These are phyloP conservation scores for Dryas iulia DNA, from an alignment of 1,140 invertebrate genomes.

Conservation along the genomic window DNA sequence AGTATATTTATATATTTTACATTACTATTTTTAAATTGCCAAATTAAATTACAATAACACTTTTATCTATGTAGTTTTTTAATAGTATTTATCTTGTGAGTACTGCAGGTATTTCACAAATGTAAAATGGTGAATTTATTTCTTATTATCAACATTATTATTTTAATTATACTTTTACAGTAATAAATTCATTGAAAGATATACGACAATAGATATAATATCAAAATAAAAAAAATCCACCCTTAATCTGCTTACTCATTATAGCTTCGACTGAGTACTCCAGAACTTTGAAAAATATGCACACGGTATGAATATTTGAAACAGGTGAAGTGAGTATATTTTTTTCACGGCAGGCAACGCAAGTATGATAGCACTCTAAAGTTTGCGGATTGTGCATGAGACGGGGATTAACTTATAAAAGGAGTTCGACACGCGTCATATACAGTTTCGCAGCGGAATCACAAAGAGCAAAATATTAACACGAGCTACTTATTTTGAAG, in stretches of 20 bases:
- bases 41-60: too few relatives aligned
- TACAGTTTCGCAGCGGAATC: conserved; percentile 49
- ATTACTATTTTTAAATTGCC: too few relatives aligned
- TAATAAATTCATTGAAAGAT: too few relatives aligned
- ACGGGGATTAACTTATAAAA: conserved; percentile 69
- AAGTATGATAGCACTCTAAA: conserved; percentile 51
- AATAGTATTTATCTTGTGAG: too few relatives aligned
- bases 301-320: not conserved
- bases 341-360: not conserved
- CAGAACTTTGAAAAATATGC: not conserved
- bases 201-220: too few relatives aligned
- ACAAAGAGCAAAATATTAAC: conserved; percentile 72
- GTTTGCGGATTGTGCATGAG: conserved; percentile 68
- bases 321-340: conserved; percentile 1
- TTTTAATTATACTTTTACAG: too few relatives aligned
- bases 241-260: not conserved
- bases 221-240: not conserved
- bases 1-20: too few relatives aligned
- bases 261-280: not conserved
- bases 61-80: too few relatives aligned
- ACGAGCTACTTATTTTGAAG: conserved; percentile 70
- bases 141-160: too few relatives aligned
- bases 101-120: too few relatives aligned
- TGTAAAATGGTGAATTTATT: too few relatives aligned
- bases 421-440: conserved; percentile 62